Evolutionary conservation across 2,113 vertebrate species (phyloP).

Genomic region (Sminthopsis crassicaudata): DNA sequence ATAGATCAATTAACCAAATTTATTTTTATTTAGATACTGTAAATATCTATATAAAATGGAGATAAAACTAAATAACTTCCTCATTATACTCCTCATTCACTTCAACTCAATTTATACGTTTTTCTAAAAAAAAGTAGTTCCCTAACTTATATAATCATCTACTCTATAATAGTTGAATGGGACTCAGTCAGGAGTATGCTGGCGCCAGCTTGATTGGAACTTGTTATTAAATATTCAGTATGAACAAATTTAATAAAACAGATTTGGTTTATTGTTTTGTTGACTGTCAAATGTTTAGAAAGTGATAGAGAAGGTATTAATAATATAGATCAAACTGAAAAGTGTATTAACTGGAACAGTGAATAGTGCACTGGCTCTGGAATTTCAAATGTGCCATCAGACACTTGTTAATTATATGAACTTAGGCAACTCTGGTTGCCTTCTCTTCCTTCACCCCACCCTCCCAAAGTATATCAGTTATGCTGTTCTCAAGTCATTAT

Average conservation of each 20-base stretch:
- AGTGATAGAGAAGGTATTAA: neutral
- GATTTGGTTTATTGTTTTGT: neutral
- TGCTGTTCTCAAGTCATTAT: neutral
- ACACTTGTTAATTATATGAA: neutral
- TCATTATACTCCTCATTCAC: neutral
- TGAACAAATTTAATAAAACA: neutral
- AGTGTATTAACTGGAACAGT: neutral
- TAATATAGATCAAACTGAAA: neutral
- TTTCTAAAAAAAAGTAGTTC: neutral
- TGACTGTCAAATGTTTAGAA: neutral
- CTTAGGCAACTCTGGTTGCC: neutral
- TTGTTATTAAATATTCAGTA: neutral
- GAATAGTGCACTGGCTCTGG: neutral
- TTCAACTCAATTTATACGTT: neutral
- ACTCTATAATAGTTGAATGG: neutral
- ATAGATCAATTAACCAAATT: neutral
- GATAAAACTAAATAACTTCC: neutral
- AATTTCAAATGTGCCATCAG: neutral
- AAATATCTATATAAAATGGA: neutral
- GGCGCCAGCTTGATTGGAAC: neutral
- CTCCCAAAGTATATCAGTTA: neutral
- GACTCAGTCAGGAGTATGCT: neutral
- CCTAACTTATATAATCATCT: neutral
- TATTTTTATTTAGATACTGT: neutral
- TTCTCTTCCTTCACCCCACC: neutral